Evolutionary conservation across 2,888 invertebrate genomes (phyloP).

Genomic region (Heliconius ismenius): DNA sequence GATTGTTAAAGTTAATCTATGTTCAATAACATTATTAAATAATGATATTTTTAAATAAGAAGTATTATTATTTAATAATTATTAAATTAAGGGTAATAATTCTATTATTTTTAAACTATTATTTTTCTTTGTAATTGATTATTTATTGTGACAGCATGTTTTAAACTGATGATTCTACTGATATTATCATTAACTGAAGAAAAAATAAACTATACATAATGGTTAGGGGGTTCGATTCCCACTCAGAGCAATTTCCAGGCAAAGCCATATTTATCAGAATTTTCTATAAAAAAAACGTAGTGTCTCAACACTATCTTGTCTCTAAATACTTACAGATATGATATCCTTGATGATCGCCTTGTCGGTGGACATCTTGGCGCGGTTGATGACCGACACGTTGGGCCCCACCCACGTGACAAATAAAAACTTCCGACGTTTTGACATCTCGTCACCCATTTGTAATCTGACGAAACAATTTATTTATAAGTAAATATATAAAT

Average conservation of each 20-base stretch:
- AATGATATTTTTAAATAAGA: background rate
- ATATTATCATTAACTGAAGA: too few species aligned
- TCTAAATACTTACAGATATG: constrained; percentile 85
- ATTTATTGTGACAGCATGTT: too few species aligned
- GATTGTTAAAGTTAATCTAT: background rate
- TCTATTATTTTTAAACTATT: too few species aligned
- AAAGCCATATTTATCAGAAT: too few species aligned
- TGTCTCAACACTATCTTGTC: background rate
- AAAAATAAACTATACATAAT: too few species aligned
- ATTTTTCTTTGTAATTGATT: too few species aligned
- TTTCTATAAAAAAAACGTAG: background rate
- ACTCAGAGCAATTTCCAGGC: too few species aligned
- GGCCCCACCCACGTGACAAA: constrained; percentile 90
- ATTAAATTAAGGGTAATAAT: too few species aligned
- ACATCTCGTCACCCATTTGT: constrained; percentile 92
- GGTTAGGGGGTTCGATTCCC: too few species aligned
- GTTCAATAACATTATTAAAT: background rate
- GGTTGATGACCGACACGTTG: constrained; percentile 87
- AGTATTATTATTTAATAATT: too few species aligned
- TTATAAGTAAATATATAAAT: background rate
- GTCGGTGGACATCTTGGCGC: constrained; percentile 91
- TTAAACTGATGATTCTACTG: too few species aligned
- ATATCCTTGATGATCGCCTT: constrained; percentile 89
- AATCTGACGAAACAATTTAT: constrained; percentile 63
- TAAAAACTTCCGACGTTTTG: constrained; percentile 89